Percentiles rank a stretch among this genome's conserved stretches.
These are phyloP conservation scores for Psittacara wagleri DNA, from an alignment of 2,113 vertebrate species.

Conservation along the genomic window DNA sequence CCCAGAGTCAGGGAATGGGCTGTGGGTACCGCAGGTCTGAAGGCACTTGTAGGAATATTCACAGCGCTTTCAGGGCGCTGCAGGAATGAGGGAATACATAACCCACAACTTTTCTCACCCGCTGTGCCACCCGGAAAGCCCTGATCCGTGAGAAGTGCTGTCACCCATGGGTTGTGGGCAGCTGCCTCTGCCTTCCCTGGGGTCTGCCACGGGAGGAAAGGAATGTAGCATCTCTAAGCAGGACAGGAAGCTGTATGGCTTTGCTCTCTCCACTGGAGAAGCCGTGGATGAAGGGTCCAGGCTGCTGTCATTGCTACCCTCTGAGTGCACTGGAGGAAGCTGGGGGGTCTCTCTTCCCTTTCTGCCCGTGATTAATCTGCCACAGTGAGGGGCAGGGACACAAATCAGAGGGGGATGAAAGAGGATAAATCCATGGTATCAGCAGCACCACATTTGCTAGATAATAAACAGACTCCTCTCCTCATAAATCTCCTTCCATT, in stretches of 20 bases:
- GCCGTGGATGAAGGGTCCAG: background rate
- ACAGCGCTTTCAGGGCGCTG: background rate
- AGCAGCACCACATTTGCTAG: slow-evolving; percentile 71
- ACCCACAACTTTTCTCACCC: background rate
- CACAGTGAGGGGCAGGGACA: slow-evolving; percentile 56
- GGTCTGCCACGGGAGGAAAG: background rate
- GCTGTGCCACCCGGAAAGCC: background rate
- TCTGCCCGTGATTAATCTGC: slow-evolving; percentile 64
- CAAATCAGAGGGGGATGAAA: slow-evolving; percentile 75
- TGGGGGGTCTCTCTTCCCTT: slow-evolving; percentile 4
- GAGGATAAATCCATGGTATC: slow-evolving; percentile 76
- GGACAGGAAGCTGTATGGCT: background rate
- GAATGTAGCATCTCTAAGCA: background rate
- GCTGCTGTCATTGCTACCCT: slow-evolving; percentile 1
- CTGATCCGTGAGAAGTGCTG: background rate
- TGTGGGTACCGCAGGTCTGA: background rate
- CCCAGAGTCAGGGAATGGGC: background rate
- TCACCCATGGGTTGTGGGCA: background rate
- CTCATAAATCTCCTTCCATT: slow-evolving; percentile 43
- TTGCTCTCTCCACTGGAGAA: background rate
- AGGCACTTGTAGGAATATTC: background rate
- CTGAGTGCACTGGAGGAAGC: background rate
- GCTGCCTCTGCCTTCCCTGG: background rate
- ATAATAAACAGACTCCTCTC: slow-evolving; percentile 76
- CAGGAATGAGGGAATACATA: background rate